Evolutionary conservation across 2,888 invertebrate species (phyloP), one percentile per base, ranked within the genome.

Genomic region (Atherix ibis): DNA sequence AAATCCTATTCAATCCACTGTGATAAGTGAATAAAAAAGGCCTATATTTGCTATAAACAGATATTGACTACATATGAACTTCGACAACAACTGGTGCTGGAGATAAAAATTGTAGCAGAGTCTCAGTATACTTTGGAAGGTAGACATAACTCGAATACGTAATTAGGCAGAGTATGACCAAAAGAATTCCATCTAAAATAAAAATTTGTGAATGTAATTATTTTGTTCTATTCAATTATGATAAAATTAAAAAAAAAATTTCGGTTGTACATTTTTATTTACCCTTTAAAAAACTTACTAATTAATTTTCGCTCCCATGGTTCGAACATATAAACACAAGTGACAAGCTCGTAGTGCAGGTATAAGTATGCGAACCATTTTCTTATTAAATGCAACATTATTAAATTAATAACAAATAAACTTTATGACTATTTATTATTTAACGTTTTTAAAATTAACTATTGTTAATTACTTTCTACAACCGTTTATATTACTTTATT

Each of bases 131-230:
- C 32, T 64, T 64, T 2, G 72, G 71, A 40, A 72, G 53, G 46
- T 68, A 71, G 4, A 68, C 56, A 44, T 62, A 67, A 24, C 68
- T 66, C 2, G 70, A 70, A 48, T 69, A 71, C 10, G 66, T 50
- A 18, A 67, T 55, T 42, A 70, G 62, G 2, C 62, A 54, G 30
- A 68, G 44, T 33, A 69, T 57, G 2, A 65, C 47, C 8, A 66
- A 42, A 8, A 70, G 51, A 36, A 67, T 53, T 27, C 64, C 58
- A 56, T 70, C 70, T 65, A 47, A 0, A 45, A 41, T 9, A 28
- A 19, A 10, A 27, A 39, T 18, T 15, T 27, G 18, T 6, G 5
- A 27, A 27, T 34, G 27, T 18, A 6, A 19, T 30, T 18, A n/a
- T n/a, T n/a, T n/a, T n/a, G n/a, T n/a, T n/a, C n/a, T n/a, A n/a